Evolutionary conservation across 2,113 vertebrate species (phyloP), one percentile per base, ranked within the genome.

Genomic region (Salminus brasiliensis): DNA sequence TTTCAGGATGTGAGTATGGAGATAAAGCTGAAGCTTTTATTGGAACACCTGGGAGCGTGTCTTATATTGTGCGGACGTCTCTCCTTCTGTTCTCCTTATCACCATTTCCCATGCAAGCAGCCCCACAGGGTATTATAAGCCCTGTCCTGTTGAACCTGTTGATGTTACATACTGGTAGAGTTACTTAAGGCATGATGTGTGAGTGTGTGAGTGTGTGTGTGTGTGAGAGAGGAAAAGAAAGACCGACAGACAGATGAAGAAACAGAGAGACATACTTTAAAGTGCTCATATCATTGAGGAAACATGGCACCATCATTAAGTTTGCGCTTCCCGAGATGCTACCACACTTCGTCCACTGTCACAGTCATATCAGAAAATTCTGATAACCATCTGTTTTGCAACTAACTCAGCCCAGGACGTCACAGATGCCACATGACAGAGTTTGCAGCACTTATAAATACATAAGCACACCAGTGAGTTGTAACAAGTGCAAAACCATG

Each of bases 141-240:
- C 63, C 23, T 12, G 23, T 55, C 52, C 52, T 59, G 75, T 57
- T 77, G 65, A 67, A 67, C 52, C 4, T 39, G 70, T n/a, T n/a
- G 66, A 60, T 70, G 59, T 47, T 21, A 29, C 52, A 59, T 69
- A 65, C 52, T n/a, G 27, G 32, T 66, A 34, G 25, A 77, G 53
- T 78, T 69, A 59, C 70, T 78, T 78, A 70, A 69, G 39, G 71
- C 73, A 23, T 36, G 15, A 7, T 63, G 23, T 59, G 32, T 32
- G 45, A 60, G 72, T 41, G 39, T 60, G 49, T 52, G 75, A 53
- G 23, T 34, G 43, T 21, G 55, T 49, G 72, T 52, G 39, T 67
- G 47, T 60, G 75, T 30, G 29, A 41, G 25, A 27, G n/a, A 16
- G 45, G 53, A 25, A 66, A 13, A 43, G 69, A 32, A 73, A 68